A percentile compares a stretch with the other conserved stretches of the same genome.
Evolutionary conservation across 2,113 vertebrate species (phyloP).

Genomic region (Ammodytes marinus): DNA sequence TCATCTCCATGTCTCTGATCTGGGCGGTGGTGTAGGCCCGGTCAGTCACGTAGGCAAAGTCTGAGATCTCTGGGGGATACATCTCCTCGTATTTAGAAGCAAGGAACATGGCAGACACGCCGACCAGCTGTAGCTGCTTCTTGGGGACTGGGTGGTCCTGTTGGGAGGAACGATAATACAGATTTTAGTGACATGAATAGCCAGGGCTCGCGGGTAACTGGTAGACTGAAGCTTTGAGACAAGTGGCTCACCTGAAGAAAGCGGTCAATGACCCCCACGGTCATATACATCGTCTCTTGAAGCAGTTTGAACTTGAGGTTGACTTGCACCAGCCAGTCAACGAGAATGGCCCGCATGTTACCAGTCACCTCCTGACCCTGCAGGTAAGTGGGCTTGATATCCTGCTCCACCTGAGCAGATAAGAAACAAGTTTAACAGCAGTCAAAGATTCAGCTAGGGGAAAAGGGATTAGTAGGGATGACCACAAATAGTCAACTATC

Average conservation of each 20-base stretch:
- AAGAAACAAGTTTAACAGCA: not conserved
- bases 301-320: constrained; percentile 87
- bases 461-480: too few relatives aligned
- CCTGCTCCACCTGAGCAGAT: constrained; percentile 79
- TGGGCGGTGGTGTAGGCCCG: constrained; percentile 84
- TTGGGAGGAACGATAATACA: not conserved
- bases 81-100: constrained; percentile 93
- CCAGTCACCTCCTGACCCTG: constrained; percentile 85
- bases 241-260: constrained; percentile 88
- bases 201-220: too few relatives aligned
- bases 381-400: constrained; percentile 85
- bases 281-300: constrained; percentile 92
- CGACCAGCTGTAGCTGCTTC: constrained; percentile 88
- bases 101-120: constrained; percentile 90
- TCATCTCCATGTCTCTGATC: constrained; percentile 89
- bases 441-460: too few relatives aligned
- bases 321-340: constrained; percentile 94
- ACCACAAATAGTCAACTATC: not conserved
- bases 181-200: not conserved
- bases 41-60: constrained; percentile 87
- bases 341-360: constrained; percentile 88
- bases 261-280: constrained; percentile 88
- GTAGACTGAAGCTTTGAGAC: rapidly evolving
- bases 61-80: constrained; percentile 83
- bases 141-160: constrained; percentile 88